Conservation (phyloP, 2,888 invertebrate species). For the Thereva unica region DNA sequence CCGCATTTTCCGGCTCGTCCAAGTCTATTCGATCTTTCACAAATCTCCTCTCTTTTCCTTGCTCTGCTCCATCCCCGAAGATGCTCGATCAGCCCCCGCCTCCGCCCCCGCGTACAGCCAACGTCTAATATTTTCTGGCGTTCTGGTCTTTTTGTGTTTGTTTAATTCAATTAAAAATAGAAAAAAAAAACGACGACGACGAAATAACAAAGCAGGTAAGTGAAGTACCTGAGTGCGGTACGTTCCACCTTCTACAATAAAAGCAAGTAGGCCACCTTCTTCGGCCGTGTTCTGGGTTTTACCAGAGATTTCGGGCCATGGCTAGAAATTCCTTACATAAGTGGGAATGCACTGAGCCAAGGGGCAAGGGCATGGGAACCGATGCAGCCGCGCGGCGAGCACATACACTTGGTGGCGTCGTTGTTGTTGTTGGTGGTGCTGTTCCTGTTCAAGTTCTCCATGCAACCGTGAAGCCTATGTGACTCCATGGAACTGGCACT, state of each 20-base stretch:
- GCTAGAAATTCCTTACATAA: neutral
- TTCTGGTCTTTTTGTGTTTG: neutral
- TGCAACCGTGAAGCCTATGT: no score
- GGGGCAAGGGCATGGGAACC: neutral
- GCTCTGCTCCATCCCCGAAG: no score
- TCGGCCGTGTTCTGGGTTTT: neutral
- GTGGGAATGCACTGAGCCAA: no score
- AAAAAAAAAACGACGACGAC: neutral
- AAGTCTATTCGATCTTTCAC: neutral
- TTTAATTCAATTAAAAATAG: slow-evolving; percentile 4
- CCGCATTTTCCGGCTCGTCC: neutral
- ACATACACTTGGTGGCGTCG: no score
- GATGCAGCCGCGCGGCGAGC: neutral
- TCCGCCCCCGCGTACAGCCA: no score
- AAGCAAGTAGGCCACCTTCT: no score
- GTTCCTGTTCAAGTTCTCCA: neutral
- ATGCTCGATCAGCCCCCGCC: no score
- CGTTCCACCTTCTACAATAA: neutral
- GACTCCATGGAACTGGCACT: no score
- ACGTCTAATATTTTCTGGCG: no score
- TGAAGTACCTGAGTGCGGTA: no score
- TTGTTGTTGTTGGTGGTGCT: no score
- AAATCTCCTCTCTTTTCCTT: neutral
- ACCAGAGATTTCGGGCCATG: neutral
- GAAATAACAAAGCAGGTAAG: no score